phyloP scores from a whole-genome alignment of 2,113 vertebrate genomes.

The Acinonyx jubatus region DNA sequence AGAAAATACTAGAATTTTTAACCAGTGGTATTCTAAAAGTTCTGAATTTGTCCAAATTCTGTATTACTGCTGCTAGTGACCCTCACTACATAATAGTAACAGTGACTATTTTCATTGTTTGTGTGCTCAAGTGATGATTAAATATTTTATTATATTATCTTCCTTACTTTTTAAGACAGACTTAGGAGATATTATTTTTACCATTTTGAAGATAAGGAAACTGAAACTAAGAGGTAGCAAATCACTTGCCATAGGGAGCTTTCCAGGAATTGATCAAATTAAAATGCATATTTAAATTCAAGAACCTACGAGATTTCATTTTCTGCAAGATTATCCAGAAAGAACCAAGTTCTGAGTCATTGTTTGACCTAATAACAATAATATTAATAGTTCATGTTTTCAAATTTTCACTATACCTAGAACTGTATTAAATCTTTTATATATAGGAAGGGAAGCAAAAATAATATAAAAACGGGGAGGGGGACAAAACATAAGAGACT shows the following conservation, averaged over 20 bases:
- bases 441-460: background rate
- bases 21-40: background rate
- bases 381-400: background rate
- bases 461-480: too few relatives aligned
- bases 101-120: background rate
- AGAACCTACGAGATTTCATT: background rate
- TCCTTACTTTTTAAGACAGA: background rate
- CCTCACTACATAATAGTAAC: background rate
- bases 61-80: background rate
- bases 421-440: background rate
- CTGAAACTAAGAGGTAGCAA: background rate
- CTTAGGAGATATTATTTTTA: background rate
- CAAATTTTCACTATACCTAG: background rate
- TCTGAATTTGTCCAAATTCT: background rate
- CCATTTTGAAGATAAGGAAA: background rate
- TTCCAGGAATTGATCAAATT: background rate
- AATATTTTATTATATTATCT: background rate
- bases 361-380: background rate
- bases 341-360: background rate
- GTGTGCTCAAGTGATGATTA: background rate
- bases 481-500: too few relatives aligned
- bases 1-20: background rate
- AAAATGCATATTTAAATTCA: slow-evolving; percentile 14
- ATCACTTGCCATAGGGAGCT: background rate
- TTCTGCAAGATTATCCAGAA: background rate